Evolutionary conservation across 2,113 vertebrate species (phyloP), one percentile per base, ranked within the genome.

Genomic region (Xyrauchen texanus): DNA sequence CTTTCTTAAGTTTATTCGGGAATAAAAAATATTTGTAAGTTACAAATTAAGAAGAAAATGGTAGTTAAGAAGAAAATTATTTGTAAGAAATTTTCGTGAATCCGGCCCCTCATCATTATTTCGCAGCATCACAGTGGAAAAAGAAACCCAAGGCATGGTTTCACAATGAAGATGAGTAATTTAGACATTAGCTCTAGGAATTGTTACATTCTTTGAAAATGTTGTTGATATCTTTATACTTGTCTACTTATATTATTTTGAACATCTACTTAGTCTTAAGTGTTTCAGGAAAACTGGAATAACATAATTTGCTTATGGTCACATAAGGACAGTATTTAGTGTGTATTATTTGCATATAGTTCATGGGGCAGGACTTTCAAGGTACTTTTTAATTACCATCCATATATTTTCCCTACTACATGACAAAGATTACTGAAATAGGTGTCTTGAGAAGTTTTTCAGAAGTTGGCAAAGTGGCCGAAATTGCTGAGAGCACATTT

Each of bases 291-390:
- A 34, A 63, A 62, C 15, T 6, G 34, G 46, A 63, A 51, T 13
- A 51, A 46, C 4, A 51, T 16, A 10, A 15, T 16, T 63, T 75
- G 11, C 16, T n/a, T 8, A 7, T n/a, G 46, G 45, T 45, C 15
- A 63, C 5, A 5, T 9, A 7, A 63, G 61, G 2, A 63, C 6
- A 47, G n/a, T 57, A 52, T 57, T 8, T 45, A 8, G 58, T 53
- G n/a, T 7, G 53, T 13, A n/a, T 7, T 6, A 0, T 62, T 49
- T 49, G n/a, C 44, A 73, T 49, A 42, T 49, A n/a, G 71, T 65
- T 63, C 6, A 49, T 67, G 58, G 88, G 87, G 80, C 88, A 90
- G 88, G 70, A 84, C 68, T 87, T 34, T 34, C 21, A 34, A 34
- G 21, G 21, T 34, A 34, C 21, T 34, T 34, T 34, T 34, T 34